These are phyloP conservation scores for Cynocephalus volans DNA, from an alignment of 2,113 vertebrate genomes.

Conservation along the genomic window DNA sequence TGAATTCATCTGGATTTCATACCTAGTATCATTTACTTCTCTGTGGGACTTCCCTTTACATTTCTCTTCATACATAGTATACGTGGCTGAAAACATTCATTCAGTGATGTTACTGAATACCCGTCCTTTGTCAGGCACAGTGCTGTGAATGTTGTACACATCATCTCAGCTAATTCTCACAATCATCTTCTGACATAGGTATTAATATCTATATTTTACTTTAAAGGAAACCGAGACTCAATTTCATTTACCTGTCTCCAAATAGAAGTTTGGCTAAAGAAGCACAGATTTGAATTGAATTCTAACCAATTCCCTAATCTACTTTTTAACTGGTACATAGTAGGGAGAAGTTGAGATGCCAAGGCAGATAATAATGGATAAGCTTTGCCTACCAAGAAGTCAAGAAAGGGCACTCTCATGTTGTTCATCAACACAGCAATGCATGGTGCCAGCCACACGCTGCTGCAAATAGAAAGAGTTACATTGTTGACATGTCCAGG, in stretches of 20 bases:
- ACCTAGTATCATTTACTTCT: not conserved
- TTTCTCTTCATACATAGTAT: not conserved
- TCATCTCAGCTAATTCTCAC: not conserved
- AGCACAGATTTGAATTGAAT: not conserved
- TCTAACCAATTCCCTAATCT: not conserved
- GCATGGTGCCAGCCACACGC: not conserved
- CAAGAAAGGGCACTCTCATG: not conserved
- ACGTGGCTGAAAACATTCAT: not conserved
- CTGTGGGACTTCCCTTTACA: not conserved
- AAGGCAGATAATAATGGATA: not conserved
- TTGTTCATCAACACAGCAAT: not conserved
- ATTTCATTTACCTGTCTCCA: not conserved
- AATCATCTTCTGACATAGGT: not conserved
- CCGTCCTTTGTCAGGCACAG: not conserved
- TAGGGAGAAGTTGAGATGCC: not conserved
- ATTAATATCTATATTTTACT: not conserved
- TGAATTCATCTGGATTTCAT: not conserved
- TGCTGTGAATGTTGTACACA: not conserved
- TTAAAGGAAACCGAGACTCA: not conserved
- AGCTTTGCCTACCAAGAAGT: not conserved
- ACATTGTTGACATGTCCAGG: not conserved
- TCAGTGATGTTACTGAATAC: not conserved
- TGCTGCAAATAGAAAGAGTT: not conserved
- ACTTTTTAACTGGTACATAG: not conserved
- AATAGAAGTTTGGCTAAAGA: not conserved